phyloP scores from a whole-genome alignment of 1,140 invertebrate genomes.

The Campodea augens region DNA sequence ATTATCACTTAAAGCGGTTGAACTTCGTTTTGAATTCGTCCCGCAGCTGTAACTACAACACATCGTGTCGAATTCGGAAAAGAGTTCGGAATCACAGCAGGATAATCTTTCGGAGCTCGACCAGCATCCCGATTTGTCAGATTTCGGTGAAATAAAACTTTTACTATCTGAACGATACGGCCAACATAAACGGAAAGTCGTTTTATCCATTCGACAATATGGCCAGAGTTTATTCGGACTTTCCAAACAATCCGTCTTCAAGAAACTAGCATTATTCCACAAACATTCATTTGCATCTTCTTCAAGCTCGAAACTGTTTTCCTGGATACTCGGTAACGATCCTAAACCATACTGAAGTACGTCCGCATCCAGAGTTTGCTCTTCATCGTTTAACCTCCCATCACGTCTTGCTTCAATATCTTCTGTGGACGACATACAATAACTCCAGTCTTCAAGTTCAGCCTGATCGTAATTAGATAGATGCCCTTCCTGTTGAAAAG shows the following conservation, averaged over 20 bases:
- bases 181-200: too few relatives aligned
- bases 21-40: constrained; percentile 38
- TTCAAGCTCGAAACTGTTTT: constrained; percentile 48
- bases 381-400: constrained; percentile 31
- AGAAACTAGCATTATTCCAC: constrained; percentile 44
- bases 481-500: constrained; percentile 37
- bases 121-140: constrained; percentile 12
- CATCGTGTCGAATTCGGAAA: constrained; percentile 13
- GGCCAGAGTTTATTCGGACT: too few relatives aligned
- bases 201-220: background rate
- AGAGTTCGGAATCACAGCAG: constrained; percentile 12
- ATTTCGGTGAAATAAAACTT: constrained; percentile 1
- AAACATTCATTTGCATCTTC: constrained; percentile 50
- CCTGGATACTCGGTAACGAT: constrained; percentile 45
- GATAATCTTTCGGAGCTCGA: constrained; percentile 13
- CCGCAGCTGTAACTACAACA: constrained; percentile 15
- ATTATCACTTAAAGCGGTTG: constrained; percentile 42
- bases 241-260: too few relatives aligned
- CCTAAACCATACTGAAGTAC: too few relatives aligned
- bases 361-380: constrained; percentile 7
- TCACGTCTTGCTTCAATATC: constrained; percentile 31
- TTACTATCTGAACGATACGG: constrained; percentile 10
- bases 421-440: constrained; percentile 41
- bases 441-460: constrained; percentile 58
- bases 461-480: constrained; percentile 48